Evolutionary conservation across 2,113 vertebrate species (phyloP), one percentile per base, ranked within the genome.

Genomic region (Clarias gariepinus): DNA sequence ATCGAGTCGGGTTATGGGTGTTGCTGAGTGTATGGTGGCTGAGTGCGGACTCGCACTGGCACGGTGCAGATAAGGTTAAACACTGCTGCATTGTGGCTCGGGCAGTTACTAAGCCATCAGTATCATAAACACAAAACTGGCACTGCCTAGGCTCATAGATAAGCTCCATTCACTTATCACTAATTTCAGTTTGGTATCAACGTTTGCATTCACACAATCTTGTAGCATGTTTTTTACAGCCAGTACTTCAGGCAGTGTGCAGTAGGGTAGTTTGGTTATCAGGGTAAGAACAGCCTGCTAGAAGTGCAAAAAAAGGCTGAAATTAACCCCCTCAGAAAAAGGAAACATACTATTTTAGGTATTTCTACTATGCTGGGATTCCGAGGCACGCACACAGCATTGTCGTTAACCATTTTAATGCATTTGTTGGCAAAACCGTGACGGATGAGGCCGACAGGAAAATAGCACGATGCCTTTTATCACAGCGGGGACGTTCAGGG

Each of bases 361-460:
- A 23, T 53, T 85, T 68, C 47, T 68, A 19, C 25, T 28, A 16
- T 13, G 76, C 85, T 41, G 33, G 77, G 53, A 86, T 69, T 86
- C 41, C 15, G 16, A 69, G 52, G 53, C 66, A 71, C 28, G 47
- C 21, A 15, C n/a, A 12, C 47, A 41, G 60, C 28, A 6, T 33
- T 23, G n/a, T 64, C 18, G 58, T 55, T 86, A 68, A 86, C n/a
- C 30, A 80, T 80, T 52, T 79, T 80, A 80, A 86, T 66, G 76
- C 76, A 7, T 68, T n/a, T 58, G 76, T 79, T 69, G 76, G 77
- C 84, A 86, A 55, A 86, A 69, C 61, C 6, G 11, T 58, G 66
- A 84, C n/a, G 10, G 82, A 84, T 23, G 55, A 57, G 41, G 33
- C 74, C 28, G 84, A 86, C 63, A 23, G 77, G 23, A 23, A 69